Percentiles rank a stretch among this genome's conserved stretches.
Conservation (phyloP, 1,140 invertebrate species). For the Cotesia vestalis region DNA sequence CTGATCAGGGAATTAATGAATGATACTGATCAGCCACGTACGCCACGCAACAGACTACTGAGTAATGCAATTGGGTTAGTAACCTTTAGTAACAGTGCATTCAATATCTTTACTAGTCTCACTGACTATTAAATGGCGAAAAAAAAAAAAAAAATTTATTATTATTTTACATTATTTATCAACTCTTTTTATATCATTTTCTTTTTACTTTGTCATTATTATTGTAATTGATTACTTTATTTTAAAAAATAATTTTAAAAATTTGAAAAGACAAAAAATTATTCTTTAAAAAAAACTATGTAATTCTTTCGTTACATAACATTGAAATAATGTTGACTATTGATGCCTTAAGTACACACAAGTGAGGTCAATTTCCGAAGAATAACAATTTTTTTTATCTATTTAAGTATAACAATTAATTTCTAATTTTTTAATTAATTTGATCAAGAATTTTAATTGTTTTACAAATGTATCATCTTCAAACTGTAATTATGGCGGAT, state of each 20-base stretch:
- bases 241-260: too few species aligned
- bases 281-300: too few species aligned
- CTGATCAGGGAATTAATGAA: neutral
- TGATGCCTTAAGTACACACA: too few species aligned
- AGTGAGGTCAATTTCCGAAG: neutral
- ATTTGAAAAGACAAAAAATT: too few species aligned
- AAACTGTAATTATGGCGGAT: too few species aligned
- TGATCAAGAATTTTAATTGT: too few species aligned
- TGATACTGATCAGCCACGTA: constrained; percentile 6
- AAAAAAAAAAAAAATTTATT: neutral
- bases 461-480: too few species aligned
- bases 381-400: neutral
- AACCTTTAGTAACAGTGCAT: constrained; percentile 29
- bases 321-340: too few species aligned
- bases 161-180: neutral
- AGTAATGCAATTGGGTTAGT: constrained; percentile 39
- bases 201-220: neutral
- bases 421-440: neutral
- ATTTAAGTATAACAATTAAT: neutral
- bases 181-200: too few species aligned
- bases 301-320: too few species aligned
- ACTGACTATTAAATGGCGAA: neutral
- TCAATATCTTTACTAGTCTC: neutral
- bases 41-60: constrained; percentile 31
- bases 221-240: too few species aligned